These are phyloP conservation scores for Drosophila borborema DNA, from an alignment of 2,888 invertebrate species.

Conservation along the genomic window DNA sequence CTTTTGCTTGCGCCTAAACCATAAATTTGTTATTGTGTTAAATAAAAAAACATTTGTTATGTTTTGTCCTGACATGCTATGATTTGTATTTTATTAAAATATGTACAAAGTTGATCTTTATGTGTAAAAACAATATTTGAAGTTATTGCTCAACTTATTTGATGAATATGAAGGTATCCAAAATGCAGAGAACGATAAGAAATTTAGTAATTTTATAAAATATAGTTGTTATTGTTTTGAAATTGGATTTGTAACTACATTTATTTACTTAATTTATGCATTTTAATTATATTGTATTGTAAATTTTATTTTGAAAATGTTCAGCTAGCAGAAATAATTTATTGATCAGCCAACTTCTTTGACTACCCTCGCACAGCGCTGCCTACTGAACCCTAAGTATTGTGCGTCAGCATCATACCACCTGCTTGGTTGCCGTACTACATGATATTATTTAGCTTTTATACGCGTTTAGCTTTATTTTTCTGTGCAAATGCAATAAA, in stretches of 20 bases:
- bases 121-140: not conserved
- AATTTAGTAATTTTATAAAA: not conserved
- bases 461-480: conserved; percentile 66
- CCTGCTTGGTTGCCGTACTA: conserved; percentile 14
- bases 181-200: not conserved
- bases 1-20: not conserved
- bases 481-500: conserved; percentile 69
- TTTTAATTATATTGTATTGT: not conserved
- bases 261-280: not conserved
- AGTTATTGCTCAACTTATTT: not conserved
- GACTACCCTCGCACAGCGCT: conserved; percentile 3
- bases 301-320: too few relatives aligned
- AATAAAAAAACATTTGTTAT: not conserved
- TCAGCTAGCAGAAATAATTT: too few relatives aligned
- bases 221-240: too few relatives aligned
- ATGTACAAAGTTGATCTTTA: not conserved
- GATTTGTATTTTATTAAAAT: not conserved
- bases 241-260: too few relatives aligned
- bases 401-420: conserved; percentile 1
- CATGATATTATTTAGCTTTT: conserved; percentile 64
- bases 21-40: not conserved
- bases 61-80: not conserved
- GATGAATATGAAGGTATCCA: not conserved
- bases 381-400: conserved; percentile 30
- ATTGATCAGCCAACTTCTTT: not conserved